Evolutionary conservation across 2,797 vertebrate genomes (phyloP).

Genomic region (Lates japonicus): DNA sequence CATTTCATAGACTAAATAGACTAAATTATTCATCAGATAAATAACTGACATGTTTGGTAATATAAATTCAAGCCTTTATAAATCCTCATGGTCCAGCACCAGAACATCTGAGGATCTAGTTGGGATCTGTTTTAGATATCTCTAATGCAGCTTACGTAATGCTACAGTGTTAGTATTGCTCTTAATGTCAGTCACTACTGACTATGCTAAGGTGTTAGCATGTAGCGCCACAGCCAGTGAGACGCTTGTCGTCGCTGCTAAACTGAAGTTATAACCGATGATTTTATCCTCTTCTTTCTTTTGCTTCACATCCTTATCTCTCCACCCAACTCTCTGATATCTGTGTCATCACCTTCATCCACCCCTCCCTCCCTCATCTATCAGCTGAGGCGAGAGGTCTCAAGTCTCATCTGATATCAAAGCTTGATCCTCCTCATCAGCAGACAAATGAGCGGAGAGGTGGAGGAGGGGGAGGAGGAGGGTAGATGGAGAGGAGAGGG

Average conservation of each 20-base stretch:
- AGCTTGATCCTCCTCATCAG: constrained; percentile 35
- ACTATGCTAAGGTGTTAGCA: no score
- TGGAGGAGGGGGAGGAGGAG: not conserved
- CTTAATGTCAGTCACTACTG: no score
- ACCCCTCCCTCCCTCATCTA: not conserved
- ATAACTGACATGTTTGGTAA: no score
- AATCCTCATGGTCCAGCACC: no score
- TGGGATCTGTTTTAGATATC: no score
- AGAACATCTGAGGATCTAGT: no score
- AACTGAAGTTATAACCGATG: not conserved
- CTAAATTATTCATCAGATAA: no score
- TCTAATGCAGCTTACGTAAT: no score
- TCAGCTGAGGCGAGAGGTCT: constrained; percentile 20
- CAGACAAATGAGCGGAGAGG: constrained; percentile 30
- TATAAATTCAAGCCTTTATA: no score
- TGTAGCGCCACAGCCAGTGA: no score
- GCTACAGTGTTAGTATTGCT: no score
- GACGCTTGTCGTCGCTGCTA: not conserved
- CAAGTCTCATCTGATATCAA: constrained; percentile 35
- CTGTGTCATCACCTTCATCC: not conserved
- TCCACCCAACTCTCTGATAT: not conserved
- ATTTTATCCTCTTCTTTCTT: not conserved
- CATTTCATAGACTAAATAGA: no score
- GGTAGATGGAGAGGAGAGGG: constrained; percentile 2
- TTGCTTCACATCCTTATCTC: not conserved